Evolutionary conservation across 30 jellyfish, hydroid and myxozoan genomes (phyloP), one percentile per base, ranked within the genome.

Genomic region (Hydra vulgaris): DNA sequence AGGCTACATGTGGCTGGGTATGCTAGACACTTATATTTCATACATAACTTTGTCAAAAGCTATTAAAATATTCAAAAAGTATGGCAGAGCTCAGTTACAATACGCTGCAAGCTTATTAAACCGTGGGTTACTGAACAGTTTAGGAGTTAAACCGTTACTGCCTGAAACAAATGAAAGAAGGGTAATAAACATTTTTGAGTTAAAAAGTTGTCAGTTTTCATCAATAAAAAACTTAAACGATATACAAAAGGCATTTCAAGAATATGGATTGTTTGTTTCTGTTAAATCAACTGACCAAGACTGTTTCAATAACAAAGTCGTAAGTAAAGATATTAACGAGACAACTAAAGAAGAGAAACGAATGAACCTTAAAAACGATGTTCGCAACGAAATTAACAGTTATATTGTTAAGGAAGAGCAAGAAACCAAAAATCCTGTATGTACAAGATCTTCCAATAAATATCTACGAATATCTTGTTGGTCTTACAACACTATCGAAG

Each of bases 21-120:
- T 78, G 85, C 21, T 53, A 66, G 85, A 78, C 26, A 53, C 85
- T 40, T 78, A 78, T 61, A 40, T 78, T 17, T 78, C 85, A n/a
- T 78, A 27, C 78, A 78, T 78, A 18, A 78, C 85, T 7, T 61
- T 78, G 21, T 25, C 79, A 23, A 78, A 66, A 53, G 85, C 85
- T 0, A 52, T 78, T 7, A 55, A 78, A 54, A 78, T 78, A 16
- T 78, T 78, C 85, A 78, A 54, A 40, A 78, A 78, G 79, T 78
- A 78, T 23, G 85, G 85, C 23, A 77, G 69, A 78, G 77, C 66
- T 15, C 85, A 78, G 18, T 53, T 78, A 8, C 54, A 21, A 40
- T 21, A 78, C 26, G 76, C 85, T 0, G 53, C 85, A 15, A 21
- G 54, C 23, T 25, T 78, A 27, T 75, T 78, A 40, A 76, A 61